A percentile compares a stretch with the other conserved stretches of the same genome.
phyloP scores from a whole-genome alignment of 2,888 invertebrate genomes.

The Ophraella communa region DNA sequence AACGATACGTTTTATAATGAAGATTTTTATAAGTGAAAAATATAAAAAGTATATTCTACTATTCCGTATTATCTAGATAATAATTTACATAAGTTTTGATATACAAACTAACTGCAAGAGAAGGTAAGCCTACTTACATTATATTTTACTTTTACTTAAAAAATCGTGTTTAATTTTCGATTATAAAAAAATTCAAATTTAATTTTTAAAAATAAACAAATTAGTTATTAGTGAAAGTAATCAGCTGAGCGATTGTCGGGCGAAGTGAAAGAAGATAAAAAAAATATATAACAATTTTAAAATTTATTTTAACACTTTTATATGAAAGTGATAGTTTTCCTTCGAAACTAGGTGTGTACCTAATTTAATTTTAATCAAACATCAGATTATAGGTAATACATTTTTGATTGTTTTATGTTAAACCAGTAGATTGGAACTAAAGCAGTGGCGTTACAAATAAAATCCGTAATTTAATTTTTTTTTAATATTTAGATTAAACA shows the following conservation, averaged over 20 bases:
- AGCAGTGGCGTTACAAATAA: not conserved
- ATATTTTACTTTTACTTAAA: too few species aligned
- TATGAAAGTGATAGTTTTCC: not conserved
- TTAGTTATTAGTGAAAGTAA: not conserved
- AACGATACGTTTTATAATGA: too few species aligned
- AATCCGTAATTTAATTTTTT: not conserved
- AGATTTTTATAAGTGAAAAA: too few species aligned
- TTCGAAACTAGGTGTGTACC: not conserved
- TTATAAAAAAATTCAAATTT: too few species aligned
- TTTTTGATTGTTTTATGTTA: not conserved
- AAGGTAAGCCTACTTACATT: too few species aligned
- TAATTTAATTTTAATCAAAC: not conserved
- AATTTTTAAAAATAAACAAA: too few species aligned
- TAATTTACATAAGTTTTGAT: too few species aligned
- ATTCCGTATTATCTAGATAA: too few species aligned
- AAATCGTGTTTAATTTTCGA: too few species aligned
- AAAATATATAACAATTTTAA: not conserved
- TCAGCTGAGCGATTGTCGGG: not conserved
- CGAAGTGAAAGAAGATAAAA: not conserved
- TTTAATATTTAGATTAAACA: too few species aligned
- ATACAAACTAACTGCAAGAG: too few species aligned
- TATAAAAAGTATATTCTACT: too few species aligned
- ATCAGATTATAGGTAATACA: not conserved
- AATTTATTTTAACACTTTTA: not conserved
- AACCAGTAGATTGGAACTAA: not conserved